Base-by-base conservation (phyloP, 2,113 vertebrate species). In the Seriola dumerili region DNA sequence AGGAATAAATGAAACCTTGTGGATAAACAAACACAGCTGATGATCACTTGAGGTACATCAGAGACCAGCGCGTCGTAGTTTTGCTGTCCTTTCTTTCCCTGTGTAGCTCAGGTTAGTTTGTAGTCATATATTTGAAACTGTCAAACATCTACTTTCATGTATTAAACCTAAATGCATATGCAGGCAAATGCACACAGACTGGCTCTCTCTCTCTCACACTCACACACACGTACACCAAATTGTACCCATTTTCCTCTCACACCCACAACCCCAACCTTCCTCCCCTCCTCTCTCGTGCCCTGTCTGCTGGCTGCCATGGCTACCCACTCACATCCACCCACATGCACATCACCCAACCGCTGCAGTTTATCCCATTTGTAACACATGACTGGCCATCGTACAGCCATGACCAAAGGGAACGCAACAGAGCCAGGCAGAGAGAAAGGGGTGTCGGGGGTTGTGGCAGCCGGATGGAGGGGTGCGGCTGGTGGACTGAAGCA, bases 321-420 rank as follows among this genome's bases (percentile, higher is more conserved):
- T 78, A 64, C 80, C 78, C 72, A 78, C 61, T 85, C 73, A 40
- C 76, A 84, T 83, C 84, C 83, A 77, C 80, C 81, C 81, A 85
- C 85, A 65, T 8, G 32, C 79, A 40, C 87, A 84, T 89, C 82
- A 92, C 79, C 83, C 90, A 83, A 84, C 88, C 81, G 46, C 90
- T 87, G 88, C 90, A 91, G 89, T 92, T 93, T 90, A 94, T 93
- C 93, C 90, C 87, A 91, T 94, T 92, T 91, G 90, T 86, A 89
- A 92, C 93, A 92, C 93, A 91, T 88, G 90, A 89, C 78, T 90
- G 85, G 82, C 69, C 89, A 59, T 81, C 84, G 48, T 78, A 72
- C 80, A 77, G 81, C 81, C 44, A 75, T 84, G 87, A 92, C 89
- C 89, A 86, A 89, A 86, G 89, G 91, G 88, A 85, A 80, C 6